Percentiles rank a stretch among this genome's conserved stretches.
These are phyloP conservation scores for Calonectris borealis DNA, from an alignment of 2,113 vertebrate species.

Conservation along the genomic window DNA sequence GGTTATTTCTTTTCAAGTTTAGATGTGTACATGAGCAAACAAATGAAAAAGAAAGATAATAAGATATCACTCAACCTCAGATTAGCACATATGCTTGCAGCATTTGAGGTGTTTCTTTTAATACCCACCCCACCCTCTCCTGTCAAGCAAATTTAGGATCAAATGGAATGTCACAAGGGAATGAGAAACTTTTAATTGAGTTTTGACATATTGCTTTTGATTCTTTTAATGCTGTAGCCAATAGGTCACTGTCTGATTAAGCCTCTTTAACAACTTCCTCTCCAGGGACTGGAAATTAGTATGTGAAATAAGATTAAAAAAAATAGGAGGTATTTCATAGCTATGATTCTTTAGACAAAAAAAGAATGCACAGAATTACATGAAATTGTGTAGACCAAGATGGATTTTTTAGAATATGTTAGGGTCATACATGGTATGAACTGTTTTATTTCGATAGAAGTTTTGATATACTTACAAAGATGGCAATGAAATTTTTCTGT, in stretches of 20 bases:
- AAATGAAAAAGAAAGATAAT: not conserved
- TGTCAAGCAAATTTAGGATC: not conserved
- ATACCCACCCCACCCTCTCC: not conserved
- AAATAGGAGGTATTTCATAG: not conserved
- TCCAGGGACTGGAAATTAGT: not conserved
- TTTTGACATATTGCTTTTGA: constrained; percentile 26
- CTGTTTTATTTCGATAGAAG: not conserved
- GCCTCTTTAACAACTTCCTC: not conserved
- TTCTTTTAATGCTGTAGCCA: not conserved
- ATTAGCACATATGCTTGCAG: not conserved
- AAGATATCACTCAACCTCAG: not conserved
- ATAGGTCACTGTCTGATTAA: constrained; percentile 15
- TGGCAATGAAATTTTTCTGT: not conserved
- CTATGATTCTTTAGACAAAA: not conserved
- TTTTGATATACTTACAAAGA: not conserved
- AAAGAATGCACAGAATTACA: not conserved
- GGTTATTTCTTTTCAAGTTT: not conserved
- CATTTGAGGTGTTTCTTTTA: not conserved
- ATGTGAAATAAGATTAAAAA: not conserved
- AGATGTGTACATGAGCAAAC: not conserved
- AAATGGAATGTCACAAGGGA: not conserved
- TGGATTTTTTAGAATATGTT: not conserved
- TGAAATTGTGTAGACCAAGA: not conserved
- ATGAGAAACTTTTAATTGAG: constrained; percentile 8
- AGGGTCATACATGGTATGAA: not conserved